Evolutionary conservation across 2,888 invertebrate species (phyloP), one percentile per base, ranked within the genome.

Genomic region (Scrobipalpa costella): DNA sequence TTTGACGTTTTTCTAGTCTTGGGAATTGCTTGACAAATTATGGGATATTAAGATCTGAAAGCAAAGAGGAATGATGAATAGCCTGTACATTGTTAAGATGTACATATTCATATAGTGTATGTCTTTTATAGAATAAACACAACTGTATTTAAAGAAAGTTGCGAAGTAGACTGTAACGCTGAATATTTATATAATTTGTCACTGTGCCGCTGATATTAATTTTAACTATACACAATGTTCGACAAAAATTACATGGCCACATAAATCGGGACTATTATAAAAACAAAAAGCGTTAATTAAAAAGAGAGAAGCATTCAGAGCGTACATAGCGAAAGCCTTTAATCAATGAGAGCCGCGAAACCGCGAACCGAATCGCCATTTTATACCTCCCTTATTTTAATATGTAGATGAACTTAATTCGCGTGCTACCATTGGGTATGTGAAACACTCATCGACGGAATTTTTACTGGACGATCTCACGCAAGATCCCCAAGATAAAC

Each of bases 401-500:
- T 79, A 81, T 80, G 79, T 72, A 79, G 77, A 83, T 79, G 78
- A 76, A 77, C 75, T 80, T 76, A 78, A 80, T 79, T 82, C 75
- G 74, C 76, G 67, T 72, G 74, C 73, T 73, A 72, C 70, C 73
- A 73, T 64, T 60, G 65, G 69, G 76, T 76, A 80, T 81, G 79
- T 79, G 79, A 80, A 84, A 78, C 78, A 78, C 76, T 81, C 78
- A 78, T 83, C 79, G 72, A 70, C 70, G 79, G 80, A 77, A 83
- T 85, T 86, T 85, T 83, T 75, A 84, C 83, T 78, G 80, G 73
- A 71, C 83, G 84, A 81, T 84, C 81, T 81, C 76, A 75, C 76
- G 75, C 69, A 75, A 77, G 86, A 87, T 86, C n/a, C 71, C 75
- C 64, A 76, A 83, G 85, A 88, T 86, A 86, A 84, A 84, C 80